Conservation (phyloP, 1,140 invertebrate species). For the Micrasema longulum region DNA sequence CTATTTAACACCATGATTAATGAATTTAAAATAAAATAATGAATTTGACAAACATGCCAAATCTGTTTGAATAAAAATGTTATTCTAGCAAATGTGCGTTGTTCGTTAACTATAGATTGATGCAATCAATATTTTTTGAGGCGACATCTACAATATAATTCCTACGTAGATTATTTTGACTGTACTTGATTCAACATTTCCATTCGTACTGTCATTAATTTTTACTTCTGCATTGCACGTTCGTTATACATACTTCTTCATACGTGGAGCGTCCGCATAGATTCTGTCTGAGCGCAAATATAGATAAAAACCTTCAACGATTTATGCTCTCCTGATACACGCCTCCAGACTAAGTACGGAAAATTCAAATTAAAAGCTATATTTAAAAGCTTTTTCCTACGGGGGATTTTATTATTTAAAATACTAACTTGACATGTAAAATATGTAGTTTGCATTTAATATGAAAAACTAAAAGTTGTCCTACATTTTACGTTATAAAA, state of each 20-base stretch:
- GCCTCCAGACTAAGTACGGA: not conserved
- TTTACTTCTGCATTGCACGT: conserved; percentile 31
- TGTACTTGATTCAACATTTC: conserved; percentile 16
- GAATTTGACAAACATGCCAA: too few species aligned
- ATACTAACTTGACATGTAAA: not conserved
- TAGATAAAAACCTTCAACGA: conserved; percentile 28
- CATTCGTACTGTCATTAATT: conserved; percentile 33
- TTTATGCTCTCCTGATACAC: conserved; percentile 29
- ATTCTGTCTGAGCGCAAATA: conserved; percentile 12
- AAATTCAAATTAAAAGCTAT: conserved; percentile 6
- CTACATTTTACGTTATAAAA: too few species aligned
- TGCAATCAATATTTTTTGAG: too few species aligned
- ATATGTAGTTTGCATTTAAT: too few species aligned
- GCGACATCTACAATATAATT: not conserved
- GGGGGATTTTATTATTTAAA: not conserved
- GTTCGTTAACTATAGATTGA: too few species aligned
- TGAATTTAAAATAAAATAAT: too few species aligned
- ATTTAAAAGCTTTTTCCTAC: conserved; percentile 14
- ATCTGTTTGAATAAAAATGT: too few species aligned
- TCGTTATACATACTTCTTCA: not conserved
- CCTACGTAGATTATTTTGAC: not conserved
- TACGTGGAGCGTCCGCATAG: conserved; percentile 4
- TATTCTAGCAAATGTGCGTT: too few species aligned
- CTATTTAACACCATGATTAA: too few species aligned
- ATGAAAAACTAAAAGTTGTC: too few species aligned